Conservation (phyloP, 2,888 invertebrate species). For the Pseudolycoriella hygida region DNA sequence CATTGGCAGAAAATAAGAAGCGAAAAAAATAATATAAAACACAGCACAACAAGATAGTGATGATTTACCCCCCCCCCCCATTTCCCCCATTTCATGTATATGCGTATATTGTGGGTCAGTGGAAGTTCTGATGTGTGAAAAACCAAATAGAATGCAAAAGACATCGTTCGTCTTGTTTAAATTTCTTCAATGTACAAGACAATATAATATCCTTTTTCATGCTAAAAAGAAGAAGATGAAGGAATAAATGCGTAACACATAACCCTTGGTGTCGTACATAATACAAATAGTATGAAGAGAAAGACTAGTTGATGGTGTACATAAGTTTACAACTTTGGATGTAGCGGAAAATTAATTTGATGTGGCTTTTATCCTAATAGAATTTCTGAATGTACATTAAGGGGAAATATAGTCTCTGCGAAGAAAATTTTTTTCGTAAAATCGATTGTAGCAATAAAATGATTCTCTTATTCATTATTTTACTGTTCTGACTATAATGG, state of each 20-base stretch:
- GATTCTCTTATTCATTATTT: too few species aligned
- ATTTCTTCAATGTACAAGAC: not conserved
- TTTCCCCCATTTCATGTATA: not conserved
- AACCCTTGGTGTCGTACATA: too few species aligned
- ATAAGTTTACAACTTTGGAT: not conserved
- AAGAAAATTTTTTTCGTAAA: not conserved
- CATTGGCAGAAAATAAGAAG: not conserved
- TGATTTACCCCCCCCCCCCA: too few species aligned
- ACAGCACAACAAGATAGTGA: not conserved
- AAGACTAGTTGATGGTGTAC: not conserved
- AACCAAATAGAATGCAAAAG: constrained; percentile 2
- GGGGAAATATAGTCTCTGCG: not conserved
- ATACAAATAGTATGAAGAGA: not conserved
- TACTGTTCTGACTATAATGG: too few species aligned
- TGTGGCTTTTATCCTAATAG: constrained; percentile 2
- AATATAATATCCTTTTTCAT: not conserved
- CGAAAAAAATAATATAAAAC: not conserved
- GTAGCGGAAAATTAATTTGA: not conserved
- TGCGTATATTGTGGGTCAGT: not conserved
- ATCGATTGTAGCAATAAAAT: not conserved
- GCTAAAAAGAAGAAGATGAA: not conserved
- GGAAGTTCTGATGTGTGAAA: not conserved
- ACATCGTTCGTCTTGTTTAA: constrained; percentile 2
- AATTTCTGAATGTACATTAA: not conserved
- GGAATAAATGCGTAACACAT: not conserved